Evolutionary conservation across 2,797 vertebrate species (phyloP).

Genomic region (Pseudochirops corinnae): DNA sequence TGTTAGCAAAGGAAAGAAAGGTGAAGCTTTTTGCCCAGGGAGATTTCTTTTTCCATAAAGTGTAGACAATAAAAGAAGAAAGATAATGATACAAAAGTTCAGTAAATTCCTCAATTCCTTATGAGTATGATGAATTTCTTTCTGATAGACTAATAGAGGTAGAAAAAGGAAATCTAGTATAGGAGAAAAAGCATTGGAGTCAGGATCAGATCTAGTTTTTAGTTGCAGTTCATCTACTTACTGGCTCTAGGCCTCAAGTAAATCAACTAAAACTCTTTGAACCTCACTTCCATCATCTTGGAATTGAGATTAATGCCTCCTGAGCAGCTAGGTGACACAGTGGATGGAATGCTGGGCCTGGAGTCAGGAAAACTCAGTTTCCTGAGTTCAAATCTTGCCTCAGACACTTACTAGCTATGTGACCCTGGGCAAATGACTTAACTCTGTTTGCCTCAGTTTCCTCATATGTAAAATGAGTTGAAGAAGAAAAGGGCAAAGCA

Average conservation of each 20-base stretch:
- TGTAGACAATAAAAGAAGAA: constrained; percentile 12
- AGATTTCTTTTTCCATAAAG: constrained; percentile 17
- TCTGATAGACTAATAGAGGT: not conserved
- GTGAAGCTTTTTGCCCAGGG: constrained; percentile 6
- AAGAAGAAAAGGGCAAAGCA: not conserved
- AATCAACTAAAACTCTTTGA: not conserved
- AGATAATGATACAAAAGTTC: constrained; percentile 1
- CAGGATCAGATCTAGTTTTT: not conserved
- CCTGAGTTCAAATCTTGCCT: not conserved
- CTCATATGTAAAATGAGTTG: not conserved
- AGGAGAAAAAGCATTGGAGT: not conserved
- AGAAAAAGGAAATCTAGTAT: not conserved
- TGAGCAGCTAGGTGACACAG: not conserved
- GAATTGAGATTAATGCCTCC: not conserved
- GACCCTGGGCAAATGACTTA: not conserved
- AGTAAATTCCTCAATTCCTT: constrained; percentile 28
- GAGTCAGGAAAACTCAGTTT: not conserved
- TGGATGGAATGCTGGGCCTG: not conserved
- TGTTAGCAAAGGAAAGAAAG: not conserved
- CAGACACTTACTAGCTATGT: not conserved
- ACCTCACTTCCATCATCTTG: not conserved
- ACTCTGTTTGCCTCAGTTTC: not conserved
- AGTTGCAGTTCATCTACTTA: not conserved
- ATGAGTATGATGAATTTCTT: not conserved
- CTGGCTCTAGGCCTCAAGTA: not conserved